A percentile compares a stretch with the other conserved stretches of the same genome.
These are phyloP conservation scores for Notodonta ziczac DNA, from an alignment of 2,888 invertebrate species.

Conservation along the genomic window DNA sequence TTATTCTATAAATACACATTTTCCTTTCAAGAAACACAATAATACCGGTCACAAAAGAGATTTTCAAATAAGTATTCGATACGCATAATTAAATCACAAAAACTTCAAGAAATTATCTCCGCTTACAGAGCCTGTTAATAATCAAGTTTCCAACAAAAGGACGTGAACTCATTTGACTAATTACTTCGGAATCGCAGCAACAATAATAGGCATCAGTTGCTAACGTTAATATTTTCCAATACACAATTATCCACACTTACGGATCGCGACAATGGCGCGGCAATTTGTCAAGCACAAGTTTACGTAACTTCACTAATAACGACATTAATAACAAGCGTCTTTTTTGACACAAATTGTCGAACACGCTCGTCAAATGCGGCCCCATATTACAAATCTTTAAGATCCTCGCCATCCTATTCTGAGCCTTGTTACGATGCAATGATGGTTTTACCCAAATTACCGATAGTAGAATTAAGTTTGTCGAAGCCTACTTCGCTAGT, in stretches of 20 bases:
- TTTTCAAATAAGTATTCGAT: constrained; percentile 29
- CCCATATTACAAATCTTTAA: constrained; percentile 23
- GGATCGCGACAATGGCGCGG: constrained; percentile 35
- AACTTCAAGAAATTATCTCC: constrained; percentile 37
- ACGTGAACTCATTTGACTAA: constrained; percentile 43
- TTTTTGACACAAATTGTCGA: constrained; percentile 51
- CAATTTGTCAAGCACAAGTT: constrained; percentile 47
- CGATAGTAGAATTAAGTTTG: constrained; percentile 38
- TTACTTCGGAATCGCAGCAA: constrained; percentile 41
- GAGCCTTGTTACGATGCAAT: constrained; percentile 33
- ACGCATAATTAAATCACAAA: constrained; percentile 27
- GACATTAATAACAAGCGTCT: constrained; percentile 47
- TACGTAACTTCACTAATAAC: constrained; percentile 59
- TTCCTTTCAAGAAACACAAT: background rate
- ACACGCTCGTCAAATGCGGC: constrained; percentile 40
- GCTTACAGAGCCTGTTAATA: constrained; percentile 29
- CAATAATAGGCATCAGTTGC: constrained; percentile 43
- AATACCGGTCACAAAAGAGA: constrained; percentile 21
- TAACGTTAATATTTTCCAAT: constrained; percentile 52
- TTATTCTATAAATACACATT: constrained; percentile 1
- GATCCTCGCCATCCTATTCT: constrained; percentile 26
- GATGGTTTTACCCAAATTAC: constrained; percentile 24
- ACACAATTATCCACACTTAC: constrained; percentile 48
- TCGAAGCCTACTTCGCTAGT: constrained; percentile 50
- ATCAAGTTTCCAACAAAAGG: constrained; percentile 26